Base-by-base conservation (phyloP, 2,888 invertebrate genomes). In the Hirtodrosophila cameraria region DNA sequence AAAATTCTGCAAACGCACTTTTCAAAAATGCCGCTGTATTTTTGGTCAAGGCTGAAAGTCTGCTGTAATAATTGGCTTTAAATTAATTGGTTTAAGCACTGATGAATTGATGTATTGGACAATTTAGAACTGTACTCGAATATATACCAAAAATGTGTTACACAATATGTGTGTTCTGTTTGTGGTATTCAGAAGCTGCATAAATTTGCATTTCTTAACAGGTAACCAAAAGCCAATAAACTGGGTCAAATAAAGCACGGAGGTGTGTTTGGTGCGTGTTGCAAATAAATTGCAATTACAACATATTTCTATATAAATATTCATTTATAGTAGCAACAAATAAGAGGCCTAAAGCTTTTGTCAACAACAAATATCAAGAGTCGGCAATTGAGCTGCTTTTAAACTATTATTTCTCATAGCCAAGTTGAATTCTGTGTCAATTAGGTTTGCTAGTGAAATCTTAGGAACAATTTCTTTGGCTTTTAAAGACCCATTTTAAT, bases 1-100 rank as follows among this genome's bases (percentile, higher is more conserved):
- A 45, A 45, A 54, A 83, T 80, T 71, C 80, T 61, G 55, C 50
- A 72, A 72, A 75, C 83, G 77, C 75, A 71, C 61, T 70, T 70
- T 68, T 45, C 65, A 50, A 67, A 76, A 82, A 76, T 62, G 66
- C 55, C 45, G 54, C 53, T 59, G 53, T 50, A 59, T 50, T 46
- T 62, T 61, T 68, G 67, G 66, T 45, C 80, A 80, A 80, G 80
- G 80, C 52, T 57, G 27, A 7, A 49, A 38, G 43, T 49, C 25
- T 23, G 31, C 16, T 30, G 31, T 25, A 42, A 58, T 80, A 76
- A 82, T 83, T 83, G 79, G 65, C 65, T 50, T 58, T 27, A 54
- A 61, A 64, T 61, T 68, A 62, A 58, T 61, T 43, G 60, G 49
- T 55, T 57, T 45, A 50, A 53, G 48, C 35, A 50, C 52, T 41